Conservation (phyloP, 2,113 vertebrate species). For the Pterocles orientalis region DNA sequence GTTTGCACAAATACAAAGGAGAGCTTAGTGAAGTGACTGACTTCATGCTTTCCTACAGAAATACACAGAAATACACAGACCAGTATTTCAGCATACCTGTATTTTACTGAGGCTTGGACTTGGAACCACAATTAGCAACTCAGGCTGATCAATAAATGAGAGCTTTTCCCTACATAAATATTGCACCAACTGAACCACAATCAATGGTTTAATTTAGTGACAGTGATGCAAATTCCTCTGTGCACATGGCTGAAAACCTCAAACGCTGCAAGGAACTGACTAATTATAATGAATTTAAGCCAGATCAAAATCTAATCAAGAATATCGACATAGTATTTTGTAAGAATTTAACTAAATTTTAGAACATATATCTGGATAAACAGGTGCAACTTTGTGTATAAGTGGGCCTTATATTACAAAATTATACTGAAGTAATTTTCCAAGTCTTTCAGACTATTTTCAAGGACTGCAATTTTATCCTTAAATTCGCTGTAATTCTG, state of each 20-base stretch:
- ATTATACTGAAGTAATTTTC: not conserved
- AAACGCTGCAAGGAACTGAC: not conserved
- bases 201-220: not conserved
- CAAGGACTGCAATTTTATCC: not conserved
- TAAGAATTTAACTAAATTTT: constrained; percentile 3
- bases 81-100: not conserved
- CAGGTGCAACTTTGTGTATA: not conserved
- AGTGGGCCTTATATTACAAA: not conserved
- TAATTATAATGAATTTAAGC: not conserved
- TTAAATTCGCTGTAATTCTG: not conserved
- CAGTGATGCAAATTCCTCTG: not conserved
- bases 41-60: not conserved
- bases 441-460: not conserved
- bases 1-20: not conserved
- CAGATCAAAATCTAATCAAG: constrained; percentile 15
- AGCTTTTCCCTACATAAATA: not conserved
- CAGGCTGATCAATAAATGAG: not conserved
- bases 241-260: not conserved
- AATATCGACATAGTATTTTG: not conserved
- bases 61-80: not conserved
- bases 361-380: not conserved
- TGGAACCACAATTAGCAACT: not conserved
- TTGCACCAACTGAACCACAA: not conserved
- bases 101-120: not conserved
- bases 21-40: not conserved